phyloP scores from a whole-genome alignment of 2,888 invertebrate species.

The Malachius bipustulatus region DNA sequence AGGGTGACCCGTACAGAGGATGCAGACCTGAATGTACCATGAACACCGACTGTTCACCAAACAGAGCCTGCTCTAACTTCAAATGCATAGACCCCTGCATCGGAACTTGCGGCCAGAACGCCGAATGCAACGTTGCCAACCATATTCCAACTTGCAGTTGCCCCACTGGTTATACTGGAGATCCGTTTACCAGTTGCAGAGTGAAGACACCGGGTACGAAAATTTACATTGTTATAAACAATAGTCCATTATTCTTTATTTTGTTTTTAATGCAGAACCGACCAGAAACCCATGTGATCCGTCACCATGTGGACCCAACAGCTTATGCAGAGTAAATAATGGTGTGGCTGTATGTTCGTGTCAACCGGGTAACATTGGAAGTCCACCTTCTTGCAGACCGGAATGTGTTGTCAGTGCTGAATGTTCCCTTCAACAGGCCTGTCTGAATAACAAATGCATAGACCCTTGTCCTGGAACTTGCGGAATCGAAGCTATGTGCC shows the following conservation, averaged over 20 bases:
- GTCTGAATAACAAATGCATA: slow-evolving; percentile 65
- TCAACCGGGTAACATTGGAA: slow-evolving; percentile 56
- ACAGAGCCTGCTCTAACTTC: slow-evolving; percentile 62
- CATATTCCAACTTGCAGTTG: slow-evolving; percentile 77
- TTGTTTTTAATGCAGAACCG: slow-evolving; percentile 21
- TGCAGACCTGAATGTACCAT: slow-evolving; percentile 74
- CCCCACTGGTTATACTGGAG: slow-evolving; percentile 58
- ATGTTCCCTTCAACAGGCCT: slow-evolving; percentile 64
- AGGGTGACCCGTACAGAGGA: slow-evolving; percentile 60
- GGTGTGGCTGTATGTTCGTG: slow-evolving; percentile 56
- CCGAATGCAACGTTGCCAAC: slow-evolving; percentile 67
- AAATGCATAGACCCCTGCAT: slow-evolving; percentile 71
- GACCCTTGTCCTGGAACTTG: slow-evolving; percentile 75
- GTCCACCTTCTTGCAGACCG: slow-evolving; percentile 64
- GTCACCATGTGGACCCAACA: slow-evolving; percentile 59
- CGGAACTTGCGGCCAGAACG: slow-evolving; percentile 66
- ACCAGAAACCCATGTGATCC: slow-evolving; percentile 54
- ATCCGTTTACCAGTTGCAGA: slow-evolving; percentile 54
- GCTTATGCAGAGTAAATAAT: slow-evolving; percentile 48
- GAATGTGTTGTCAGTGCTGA: slow-evolving; percentile 73
- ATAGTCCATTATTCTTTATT: slow-evolving; percentile 5
- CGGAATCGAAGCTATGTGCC: slow-evolving; percentile 60
- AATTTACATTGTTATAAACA: background rate
- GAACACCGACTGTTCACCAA: slow-evolving; percentile 64
- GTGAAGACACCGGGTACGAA: slow-evolving; percentile 19